Base-by-base conservation (phyloP, 37 sponge, comb jelly and placozoan species). In the Spongilla lacustris region DNA sequence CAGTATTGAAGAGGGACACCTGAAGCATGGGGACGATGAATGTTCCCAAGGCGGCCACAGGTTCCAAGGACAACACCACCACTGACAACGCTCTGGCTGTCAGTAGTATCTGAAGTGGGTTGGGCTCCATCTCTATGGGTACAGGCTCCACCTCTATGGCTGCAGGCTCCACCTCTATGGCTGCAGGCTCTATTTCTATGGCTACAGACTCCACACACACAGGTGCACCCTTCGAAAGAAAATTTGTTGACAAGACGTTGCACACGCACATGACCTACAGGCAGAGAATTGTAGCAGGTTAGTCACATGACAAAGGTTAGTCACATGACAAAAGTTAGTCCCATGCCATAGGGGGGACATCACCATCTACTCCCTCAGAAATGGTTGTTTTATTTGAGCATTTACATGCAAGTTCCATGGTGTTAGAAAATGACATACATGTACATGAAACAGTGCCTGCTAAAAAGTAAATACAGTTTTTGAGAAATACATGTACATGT, bases 1-100 rank as follows among this genome's bases (percentile, higher is more conserved):
- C 25, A 4, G 89, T 83, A 33, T 92, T 88, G 71, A 85, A 75
- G 33, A 86, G 21, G 4, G 71, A 28, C 0, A 74, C 58, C 22
- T 68, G 78, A 9, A 89, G 29, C 23, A 92, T 27, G 27, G 92
- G 92, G 30, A 34, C 50, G 4, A 75, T 37, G 25, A 46, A 14
- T 5, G 76, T 6, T 0, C 23, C 76, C 76, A 35, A n/a, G 0
- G 76, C 0, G 13, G 35, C 13, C 13, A 4, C 46, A 75, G n/a
- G 25, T n/a, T 75, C 76, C n/a, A 58, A 17, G 58, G 58, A 58
- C 58, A 58, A 58, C 12, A 58, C 58, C 58, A 58, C 58, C 14
- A 58, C 12, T 6, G 58, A 58, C 11, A 58, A 58, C 11, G 58
- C 58, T 17, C 11, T 58, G 58, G 58, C 58, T 58, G 21, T 58